A percentile compares a stretch with the other conserved stretches of the same genome.
Evolutionary conservation across 1,140 invertebrate species (phyloP).

Genomic region (Leptinotarsa defecta): DNA sequence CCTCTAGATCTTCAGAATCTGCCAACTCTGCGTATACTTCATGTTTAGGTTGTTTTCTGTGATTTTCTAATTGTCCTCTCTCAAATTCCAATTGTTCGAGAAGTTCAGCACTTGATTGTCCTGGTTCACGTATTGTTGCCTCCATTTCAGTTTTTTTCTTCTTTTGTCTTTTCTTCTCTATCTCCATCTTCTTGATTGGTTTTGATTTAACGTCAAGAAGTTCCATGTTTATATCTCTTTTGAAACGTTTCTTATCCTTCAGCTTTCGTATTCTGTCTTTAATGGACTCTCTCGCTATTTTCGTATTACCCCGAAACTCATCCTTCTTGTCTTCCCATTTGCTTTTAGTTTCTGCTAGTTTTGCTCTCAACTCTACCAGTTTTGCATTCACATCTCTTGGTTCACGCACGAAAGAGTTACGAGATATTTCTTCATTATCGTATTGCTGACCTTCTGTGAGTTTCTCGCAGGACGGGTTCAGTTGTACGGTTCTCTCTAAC

Average conservation of each 20-base stretch:
- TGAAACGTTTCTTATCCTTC: slow-evolving; percentile 16
- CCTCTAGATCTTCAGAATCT: slow-evolving; percentile 23
- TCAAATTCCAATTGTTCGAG: slow-evolving; percentile 27
- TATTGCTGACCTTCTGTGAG: not conserved
- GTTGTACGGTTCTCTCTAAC: slow-evolving; percentile 12
- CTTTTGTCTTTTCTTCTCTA: slow-evolving; percentile 1
- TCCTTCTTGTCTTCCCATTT: slow-evolving; percentile 19
- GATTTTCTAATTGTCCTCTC: not conserved
- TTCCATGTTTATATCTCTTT: slow-evolving; percentile 44
- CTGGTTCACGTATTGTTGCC: slow-evolving; percentile 20
- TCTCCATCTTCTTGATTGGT: not conserved
- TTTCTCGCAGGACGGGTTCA: not conserved
- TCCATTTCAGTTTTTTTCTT: slow-evolving; percentile 8
- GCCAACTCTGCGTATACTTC: slow-evolving; percentile 24
- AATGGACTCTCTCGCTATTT: slow-evolving; percentile 25
- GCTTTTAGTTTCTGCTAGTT: not conserved
- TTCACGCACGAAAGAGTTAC: not conserved
- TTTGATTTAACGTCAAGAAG: slow-evolving; percentile 31
- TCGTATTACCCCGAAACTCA: slow-evolving; percentile 20
- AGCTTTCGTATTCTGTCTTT: slow-evolving; percentile 21
- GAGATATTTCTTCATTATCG: not conserved
- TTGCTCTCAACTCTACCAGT: not conserved
- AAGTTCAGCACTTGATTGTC: slow-evolving; percentile 27
- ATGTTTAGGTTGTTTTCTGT: not conserved
- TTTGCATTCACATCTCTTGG: not conserved